Evolutionary conservation across 1,140 invertebrate species (phyloP).

Genomic region (Anastatus disparis): DNA sequence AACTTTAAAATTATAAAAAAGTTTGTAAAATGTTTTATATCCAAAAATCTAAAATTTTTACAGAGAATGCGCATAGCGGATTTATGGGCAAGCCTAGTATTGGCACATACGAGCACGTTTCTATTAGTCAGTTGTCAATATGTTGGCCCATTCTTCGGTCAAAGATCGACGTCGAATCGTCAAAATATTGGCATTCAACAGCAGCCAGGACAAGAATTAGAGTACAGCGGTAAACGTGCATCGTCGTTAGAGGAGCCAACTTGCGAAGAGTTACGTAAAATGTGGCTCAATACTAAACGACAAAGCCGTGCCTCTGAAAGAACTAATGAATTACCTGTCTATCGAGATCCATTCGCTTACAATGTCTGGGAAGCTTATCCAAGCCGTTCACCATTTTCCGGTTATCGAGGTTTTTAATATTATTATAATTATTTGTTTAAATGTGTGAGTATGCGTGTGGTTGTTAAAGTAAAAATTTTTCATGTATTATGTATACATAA

Average conservation of each 20-base stretch:
- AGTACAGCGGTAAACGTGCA: slow-evolving; percentile 41
- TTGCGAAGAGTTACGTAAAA: slow-evolving; percentile 86
- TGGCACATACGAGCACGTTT: slow-evolving; percentile 53
- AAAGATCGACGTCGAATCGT: neutral
- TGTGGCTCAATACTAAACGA: slow-evolving; percentile 91
- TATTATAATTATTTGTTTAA: too few species aligned
- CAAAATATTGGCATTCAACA: neutral
- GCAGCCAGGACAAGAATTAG: slow-evolving; percentile 13
- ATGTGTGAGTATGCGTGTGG: too few species aligned
- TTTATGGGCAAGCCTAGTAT: slow-evolving; percentile 54
- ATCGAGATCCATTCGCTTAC: slow-evolving; percentile 81
- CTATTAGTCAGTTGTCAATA: slow-evolving; percentile 49
- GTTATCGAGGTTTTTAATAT: slow-evolving; percentile 53
- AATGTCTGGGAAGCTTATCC: slow-evolving; percentile 82
- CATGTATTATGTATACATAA: too few species aligned
- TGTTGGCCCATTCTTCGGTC: slow-evolving; percentile 49
- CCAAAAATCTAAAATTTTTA: slow-evolving; percentile 18
- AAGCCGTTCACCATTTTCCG: slow-evolving; percentile 51
- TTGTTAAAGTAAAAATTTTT: too few species aligned
- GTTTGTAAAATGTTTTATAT: too few species aligned
- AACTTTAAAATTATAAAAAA: too few species aligned
- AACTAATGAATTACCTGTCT: slow-evolving; percentile 84
- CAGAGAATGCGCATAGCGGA: slow-evolving; percentile 59
- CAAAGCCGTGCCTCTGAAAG: slow-evolving; percentile 87
- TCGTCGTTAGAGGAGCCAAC: slow-evolving; percentile 73